Percentiles rank a stretch among this genome's conserved stretches.
Evolutionary conservation across 2,113 vertebrate genomes (phyloP).

Genomic region (Lasiurus borealis): DNA sequence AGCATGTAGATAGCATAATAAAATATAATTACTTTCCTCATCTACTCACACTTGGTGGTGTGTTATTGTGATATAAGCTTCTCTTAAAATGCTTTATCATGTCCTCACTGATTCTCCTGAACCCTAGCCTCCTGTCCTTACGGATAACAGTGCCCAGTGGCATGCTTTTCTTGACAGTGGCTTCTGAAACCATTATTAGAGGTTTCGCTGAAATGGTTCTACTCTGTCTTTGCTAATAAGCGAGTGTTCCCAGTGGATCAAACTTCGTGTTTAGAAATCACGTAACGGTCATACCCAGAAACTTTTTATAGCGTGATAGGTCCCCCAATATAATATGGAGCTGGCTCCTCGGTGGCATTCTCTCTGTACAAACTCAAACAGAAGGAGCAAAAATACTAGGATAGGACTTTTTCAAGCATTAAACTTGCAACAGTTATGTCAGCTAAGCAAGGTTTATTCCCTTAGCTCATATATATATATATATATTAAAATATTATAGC

Average conservation of each 20-base stretch:
- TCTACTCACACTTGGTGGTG: neutral
- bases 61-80: neutral
- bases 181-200: slow-evolving; percentile 62
- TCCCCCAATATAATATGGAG: neutral
- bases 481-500: no score
- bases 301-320: neutral
- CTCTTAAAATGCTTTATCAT: slow-evolving; percentile 31
- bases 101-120: slow-evolving; percentile 8
- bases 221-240: slow-evolving; percentile 17
- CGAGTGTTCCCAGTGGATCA: neutral
- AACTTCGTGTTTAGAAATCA: slow-evolving; percentile 39
- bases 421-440: neutral
- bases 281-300: neutral
- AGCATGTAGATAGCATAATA: neutral
- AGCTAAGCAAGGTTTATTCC: neutral
- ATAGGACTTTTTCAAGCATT: neutral
- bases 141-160: neutral
- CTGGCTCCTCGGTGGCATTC: neutral
- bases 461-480: neutral
- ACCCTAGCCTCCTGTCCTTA: neutral
- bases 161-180: neutral
- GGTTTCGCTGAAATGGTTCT: slow-evolving; percentile 49
- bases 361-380: neutral
- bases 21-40: neutral
- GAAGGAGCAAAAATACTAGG: neutral